Conservation (phyloP, 1,140 invertebrate species). For the Heliconius nattereri region DNA sequence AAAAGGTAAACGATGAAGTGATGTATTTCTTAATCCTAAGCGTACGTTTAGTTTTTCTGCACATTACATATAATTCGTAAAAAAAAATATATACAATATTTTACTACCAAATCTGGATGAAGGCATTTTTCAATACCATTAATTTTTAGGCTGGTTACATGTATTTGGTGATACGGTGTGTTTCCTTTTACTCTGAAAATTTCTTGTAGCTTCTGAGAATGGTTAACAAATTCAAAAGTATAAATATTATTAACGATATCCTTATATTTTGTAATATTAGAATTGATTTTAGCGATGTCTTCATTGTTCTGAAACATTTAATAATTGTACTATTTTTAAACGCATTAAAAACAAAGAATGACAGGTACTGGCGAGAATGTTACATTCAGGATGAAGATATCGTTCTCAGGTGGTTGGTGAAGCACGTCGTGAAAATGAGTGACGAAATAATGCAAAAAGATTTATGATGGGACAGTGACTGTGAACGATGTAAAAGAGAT, state of each 20-base stretch:
- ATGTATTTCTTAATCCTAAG: too few relatives aligned
- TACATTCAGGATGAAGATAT: too few relatives aligned
- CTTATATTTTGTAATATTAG: constrained; percentile 3
- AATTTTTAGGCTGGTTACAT: neutral
- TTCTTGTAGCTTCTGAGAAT: neutral
- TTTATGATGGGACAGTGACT: too few relatives aligned
- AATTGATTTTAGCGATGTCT: neutral
- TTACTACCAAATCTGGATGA: neutral
- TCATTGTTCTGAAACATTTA: neutral
- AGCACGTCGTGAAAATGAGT: too few relatives aligned
- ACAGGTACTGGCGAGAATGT: too few relatives aligned
- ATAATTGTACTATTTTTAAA: neutral
- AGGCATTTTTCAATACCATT: constrained; percentile 10
- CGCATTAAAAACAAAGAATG: too few relatives aligned
- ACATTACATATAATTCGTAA: neutral
- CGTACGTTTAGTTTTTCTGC: too few relatives aligned
- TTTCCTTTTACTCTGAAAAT: neutral
- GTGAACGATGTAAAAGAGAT: too few relatives aligned
- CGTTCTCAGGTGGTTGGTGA: too few relatives aligned
- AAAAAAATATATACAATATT: neutral
- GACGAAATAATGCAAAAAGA: too few relatives aligned
- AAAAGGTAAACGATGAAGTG: too few relatives aligned
- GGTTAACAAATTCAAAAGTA: neutral
- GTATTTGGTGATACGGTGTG: constrained; percentile 2
- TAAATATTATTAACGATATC: constrained; percentile 1